These are phyloP conservation scores for Darevskia nairensis DNA, from an alignment of 2,797 vertebrate species.

Conservation along the genomic window DNA sequence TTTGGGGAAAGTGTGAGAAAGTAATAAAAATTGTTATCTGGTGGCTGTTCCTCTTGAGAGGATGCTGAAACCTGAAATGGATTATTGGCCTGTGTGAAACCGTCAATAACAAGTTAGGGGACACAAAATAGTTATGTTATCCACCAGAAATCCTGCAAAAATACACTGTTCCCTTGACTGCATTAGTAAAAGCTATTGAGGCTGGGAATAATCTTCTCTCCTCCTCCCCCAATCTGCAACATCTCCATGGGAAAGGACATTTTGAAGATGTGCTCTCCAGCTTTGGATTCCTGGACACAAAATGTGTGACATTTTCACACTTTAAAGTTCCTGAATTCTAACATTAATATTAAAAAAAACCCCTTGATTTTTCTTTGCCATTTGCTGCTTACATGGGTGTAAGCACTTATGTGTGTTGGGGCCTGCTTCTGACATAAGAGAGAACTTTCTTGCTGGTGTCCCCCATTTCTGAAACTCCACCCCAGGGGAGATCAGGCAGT, in stretches of 20 bases:
- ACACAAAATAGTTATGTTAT: neutral
- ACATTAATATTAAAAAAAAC: too few relatives aligned
- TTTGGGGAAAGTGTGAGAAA: constrained; percentile 3
- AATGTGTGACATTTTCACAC: neutral
- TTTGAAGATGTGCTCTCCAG: neutral
- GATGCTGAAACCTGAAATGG: constrained; percentile 31
- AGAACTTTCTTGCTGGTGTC: too few relatives aligned
- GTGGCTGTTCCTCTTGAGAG: constrained; percentile 32
- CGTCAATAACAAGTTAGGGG: neutral
- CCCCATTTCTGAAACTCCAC: too few relatives aligned
- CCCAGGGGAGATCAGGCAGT: too few relatives aligned
- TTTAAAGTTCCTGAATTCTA: too few relatives aligned
- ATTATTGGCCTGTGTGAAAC: neutral
- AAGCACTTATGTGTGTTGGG: too few relatives aligned
- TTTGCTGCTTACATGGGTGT: too few relatives aligned
- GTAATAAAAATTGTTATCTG: constrained; percentile 25
- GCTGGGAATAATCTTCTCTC: neutral
- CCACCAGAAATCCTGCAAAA: neutral
- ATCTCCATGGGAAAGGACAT: neutral
- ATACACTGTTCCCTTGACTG: neutral
- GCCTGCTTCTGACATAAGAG: too few relatives aligned
- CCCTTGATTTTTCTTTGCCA: too few relatives aligned
- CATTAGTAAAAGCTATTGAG: neutral
- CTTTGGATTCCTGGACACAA: neutral
- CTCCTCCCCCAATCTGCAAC: too few relatives aligned